Conservation (phyloP, 23 tunicate genomes). For the Oikopleura dioica region DNA sequence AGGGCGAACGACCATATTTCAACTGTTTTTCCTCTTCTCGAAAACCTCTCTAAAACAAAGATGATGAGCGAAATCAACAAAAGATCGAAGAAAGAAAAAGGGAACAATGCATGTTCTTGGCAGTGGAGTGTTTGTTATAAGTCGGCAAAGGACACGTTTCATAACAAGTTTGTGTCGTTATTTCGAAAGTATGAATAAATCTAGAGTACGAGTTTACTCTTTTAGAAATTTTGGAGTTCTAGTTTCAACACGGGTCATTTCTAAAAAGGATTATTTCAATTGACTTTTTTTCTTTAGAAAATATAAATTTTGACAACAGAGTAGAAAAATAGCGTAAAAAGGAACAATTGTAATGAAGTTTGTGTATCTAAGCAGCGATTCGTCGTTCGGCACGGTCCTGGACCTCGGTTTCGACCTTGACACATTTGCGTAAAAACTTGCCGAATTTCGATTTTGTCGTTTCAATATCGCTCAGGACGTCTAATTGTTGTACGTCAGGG, state of each 20-base stretch:
- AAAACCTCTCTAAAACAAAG: too few relatives aligned
- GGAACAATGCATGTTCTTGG: too few relatives aligned
- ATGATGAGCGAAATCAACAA: too few relatives aligned
- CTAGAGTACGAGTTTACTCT: too few relatives aligned
- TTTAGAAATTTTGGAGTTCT: too few relatives aligned
- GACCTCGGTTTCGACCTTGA: background rate
- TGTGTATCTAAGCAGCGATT: background rate
- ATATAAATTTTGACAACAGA: background rate
- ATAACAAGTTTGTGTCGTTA: too few relatives aligned
- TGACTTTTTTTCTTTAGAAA: background rate
- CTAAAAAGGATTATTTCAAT: background rate
- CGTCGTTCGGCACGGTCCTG: conserved; percentile 3
- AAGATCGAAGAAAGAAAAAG: too few relatives aligned
- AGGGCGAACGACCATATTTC: background rate
- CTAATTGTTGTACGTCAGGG: too few relatives aligned
- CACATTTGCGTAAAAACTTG: background rate
- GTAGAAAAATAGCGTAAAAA: background rate
- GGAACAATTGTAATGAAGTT: background rate
- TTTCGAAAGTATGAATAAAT: too few relatives aligned
- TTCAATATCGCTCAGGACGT: background rate
- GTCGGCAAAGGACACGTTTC: too few relatives aligned
- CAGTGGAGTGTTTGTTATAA: background rate
- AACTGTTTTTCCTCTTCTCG: too few relatives aligned
- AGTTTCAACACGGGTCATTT: too few relatives aligned
- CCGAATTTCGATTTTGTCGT: background rate